Conservation (phyloP, 2,888 invertebrate species). For the Cerceris ruficornis region DNA sequence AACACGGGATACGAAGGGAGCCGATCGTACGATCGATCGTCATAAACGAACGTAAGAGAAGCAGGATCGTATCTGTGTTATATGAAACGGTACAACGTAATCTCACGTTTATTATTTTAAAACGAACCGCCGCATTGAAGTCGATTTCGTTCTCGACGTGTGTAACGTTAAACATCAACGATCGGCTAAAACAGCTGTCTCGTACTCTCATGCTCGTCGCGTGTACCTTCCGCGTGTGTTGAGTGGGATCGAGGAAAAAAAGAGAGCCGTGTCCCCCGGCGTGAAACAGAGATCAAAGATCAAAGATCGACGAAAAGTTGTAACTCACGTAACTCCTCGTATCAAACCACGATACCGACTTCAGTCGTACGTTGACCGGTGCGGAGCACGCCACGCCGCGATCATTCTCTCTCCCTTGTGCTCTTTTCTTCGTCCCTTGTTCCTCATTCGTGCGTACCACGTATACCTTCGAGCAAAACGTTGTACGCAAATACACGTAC, state of each 20-base stretch:
- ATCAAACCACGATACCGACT: constrained; percentile 39
- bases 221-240: constrained; percentile 10
- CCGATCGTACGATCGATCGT: constrained; percentile 46
- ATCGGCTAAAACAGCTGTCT: constrained; percentile 25
- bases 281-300: constrained; percentile 56
- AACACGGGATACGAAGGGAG: not conserved
- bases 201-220: constrained; percentile 12
- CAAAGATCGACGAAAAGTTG: constrained; percentile 59
- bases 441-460: constrained; percentile 1
- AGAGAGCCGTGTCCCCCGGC: not conserved
- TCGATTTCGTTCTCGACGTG: constrained; percentile 43
- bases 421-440: constrained; percentile 25
- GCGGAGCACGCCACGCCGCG: constrained; percentile 32
- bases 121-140: not conserved
- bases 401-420: constrained; percentile 33
- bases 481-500: not conserved
- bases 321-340: constrained; percentile 34
- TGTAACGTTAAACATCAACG: not conserved
- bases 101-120: not conserved
- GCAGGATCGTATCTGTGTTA: constrained; percentile 13
- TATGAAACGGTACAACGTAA: constrained; percentile 5
- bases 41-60: constrained; percentile 35
- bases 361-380: constrained; percentile 62
- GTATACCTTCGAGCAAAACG: too few species aligned
- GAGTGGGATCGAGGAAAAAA: not conserved